A percentile compares a stretch with the other conserved stretches of the same genome.
Conservation (phyloP, 2,113 vertebrate genomes). For the Salminus brasiliensis region DNA sequence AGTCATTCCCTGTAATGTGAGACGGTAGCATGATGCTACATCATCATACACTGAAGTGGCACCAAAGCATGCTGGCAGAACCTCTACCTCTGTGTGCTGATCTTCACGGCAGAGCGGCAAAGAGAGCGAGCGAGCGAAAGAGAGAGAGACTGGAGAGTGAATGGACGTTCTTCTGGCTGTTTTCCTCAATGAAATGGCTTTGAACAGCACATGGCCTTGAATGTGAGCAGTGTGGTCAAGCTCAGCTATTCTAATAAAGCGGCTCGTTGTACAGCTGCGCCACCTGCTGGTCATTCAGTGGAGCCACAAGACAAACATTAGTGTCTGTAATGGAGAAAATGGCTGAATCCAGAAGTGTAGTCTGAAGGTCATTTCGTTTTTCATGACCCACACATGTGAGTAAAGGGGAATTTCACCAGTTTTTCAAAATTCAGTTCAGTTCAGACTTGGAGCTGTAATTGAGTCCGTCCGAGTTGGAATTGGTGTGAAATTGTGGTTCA, state of each 20-base stretch:
- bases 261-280: not conserved
- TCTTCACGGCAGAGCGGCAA: not conserved
- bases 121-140: too few relatives aligned
- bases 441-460: too few relatives aligned
- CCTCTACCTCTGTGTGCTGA: not conserved
- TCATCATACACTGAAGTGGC: slow-evolving; percentile 16
- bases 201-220: not conserved
- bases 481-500: too few relatives aligned
- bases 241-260: not conserved
- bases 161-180: not conserved
- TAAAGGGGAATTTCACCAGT: too few relatives aligned
- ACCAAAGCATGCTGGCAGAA: slow-evolving; percentile 49
- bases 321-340: not conserved
- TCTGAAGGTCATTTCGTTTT: not conserved
- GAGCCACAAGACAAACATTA: not conserved
- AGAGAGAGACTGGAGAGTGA: not conserved
- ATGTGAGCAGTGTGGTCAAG: not conserved
- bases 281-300: not conserved
- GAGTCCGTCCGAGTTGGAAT: too few relatives aligned
- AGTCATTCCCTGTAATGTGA: not conserved
- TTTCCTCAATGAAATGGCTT: not conserved
- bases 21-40: slow-evolving; percentile 4
- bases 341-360: not conserved
- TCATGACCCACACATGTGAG: too few relatives aligned
- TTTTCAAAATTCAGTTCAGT: too few relatives aligned